phyloP scores from a whole-genome alignment of 1,140 invertebrate species.

The Conus betulinus region DNA sequence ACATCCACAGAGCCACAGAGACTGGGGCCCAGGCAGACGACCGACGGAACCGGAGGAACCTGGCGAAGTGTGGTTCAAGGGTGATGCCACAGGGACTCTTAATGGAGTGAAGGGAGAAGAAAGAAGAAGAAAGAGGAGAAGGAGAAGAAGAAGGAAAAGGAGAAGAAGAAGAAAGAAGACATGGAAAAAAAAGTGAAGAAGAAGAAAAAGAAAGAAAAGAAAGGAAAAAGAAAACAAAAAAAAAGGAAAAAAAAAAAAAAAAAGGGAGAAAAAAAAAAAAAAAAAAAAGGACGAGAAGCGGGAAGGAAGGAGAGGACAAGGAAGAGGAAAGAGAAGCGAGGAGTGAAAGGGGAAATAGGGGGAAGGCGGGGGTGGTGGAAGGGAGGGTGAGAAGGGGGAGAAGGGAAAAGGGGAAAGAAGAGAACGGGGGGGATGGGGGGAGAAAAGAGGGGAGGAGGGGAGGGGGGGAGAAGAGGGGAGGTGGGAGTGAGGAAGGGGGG shows the following conservation, averaged over 20 bases:
- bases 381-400: slow-evolving; percentile 28
- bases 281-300: not conserved
- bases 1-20: too few relatives aligned
- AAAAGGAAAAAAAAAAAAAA: too few relatives aligned
- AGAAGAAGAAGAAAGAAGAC: not conserved
- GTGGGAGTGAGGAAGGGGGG: not conserved
- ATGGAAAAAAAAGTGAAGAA: not conserved
- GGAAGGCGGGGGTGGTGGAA: slow-evolving; percentile 26
- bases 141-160: not conserved
- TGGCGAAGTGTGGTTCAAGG: too few relatives aligned
- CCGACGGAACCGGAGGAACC: too few relatives aligned
- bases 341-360: slow-evolving; percentile 24
- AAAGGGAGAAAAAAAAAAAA: too few relatives aligned
- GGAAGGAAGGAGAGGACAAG: too few relatives aligned
- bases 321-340: not conserved
- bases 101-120: too few relatives aligned
- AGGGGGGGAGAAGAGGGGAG: not conserved
- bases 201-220: not conserved
- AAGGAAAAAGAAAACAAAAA: not conserved
- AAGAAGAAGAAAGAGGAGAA: not conserved
- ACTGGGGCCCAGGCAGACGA: too few relatives aligned
- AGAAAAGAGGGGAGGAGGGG: not conserved
- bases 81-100: too few relatives aligned
- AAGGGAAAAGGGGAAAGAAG: not conserved
- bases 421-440: slow-evolving; percentile 24